These are phyloP conservation scores for Chaetura pelagica DNA, from an alignment of 2,113 vertebrate genomes.

Conservation along the genomic window DNA sequence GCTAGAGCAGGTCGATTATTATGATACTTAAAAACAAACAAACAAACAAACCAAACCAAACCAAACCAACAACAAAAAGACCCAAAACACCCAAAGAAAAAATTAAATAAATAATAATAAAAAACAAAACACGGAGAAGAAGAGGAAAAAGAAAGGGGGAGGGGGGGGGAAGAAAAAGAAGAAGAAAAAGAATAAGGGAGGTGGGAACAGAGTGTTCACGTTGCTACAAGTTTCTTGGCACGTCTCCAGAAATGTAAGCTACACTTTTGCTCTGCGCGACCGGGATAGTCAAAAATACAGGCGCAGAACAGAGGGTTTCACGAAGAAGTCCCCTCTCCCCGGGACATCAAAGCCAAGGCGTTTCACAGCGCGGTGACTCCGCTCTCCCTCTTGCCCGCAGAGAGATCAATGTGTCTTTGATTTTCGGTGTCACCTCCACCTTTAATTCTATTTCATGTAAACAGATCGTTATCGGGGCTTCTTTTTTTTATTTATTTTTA, in stretches of 20 bases:
- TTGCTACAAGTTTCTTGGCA: constrained; percentile 51
- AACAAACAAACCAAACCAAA: no score
- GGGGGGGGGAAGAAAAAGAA: neutral
- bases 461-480: constrained; percentile 64
- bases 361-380: neutral
- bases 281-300: neutral
- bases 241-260: constrained; percentile 55
- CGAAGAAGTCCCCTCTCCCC: neutral
- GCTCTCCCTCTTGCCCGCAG: neutral
- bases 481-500: neutral
- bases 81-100: no score
- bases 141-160: neutral
- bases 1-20: neutral
- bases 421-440: constrained; percentile 68
- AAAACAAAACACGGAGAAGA: no score
- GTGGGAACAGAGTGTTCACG: neutral
- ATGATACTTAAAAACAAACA: no score
- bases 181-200: neutral
- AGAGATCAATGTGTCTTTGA: constrained; percentile 58
- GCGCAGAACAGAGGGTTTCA: neutral
- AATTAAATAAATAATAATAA: no score
- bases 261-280: neutral
- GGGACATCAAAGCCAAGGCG: constrained; percentile 44
- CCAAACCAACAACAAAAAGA: no score
- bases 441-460: constrained; percentile 66